Evolutionary conservation across 2,113 vertebrate genomes (phyloP), one percentile per base, ranked within the genome.

Genomic region (Carlito syrichta): DNA sequence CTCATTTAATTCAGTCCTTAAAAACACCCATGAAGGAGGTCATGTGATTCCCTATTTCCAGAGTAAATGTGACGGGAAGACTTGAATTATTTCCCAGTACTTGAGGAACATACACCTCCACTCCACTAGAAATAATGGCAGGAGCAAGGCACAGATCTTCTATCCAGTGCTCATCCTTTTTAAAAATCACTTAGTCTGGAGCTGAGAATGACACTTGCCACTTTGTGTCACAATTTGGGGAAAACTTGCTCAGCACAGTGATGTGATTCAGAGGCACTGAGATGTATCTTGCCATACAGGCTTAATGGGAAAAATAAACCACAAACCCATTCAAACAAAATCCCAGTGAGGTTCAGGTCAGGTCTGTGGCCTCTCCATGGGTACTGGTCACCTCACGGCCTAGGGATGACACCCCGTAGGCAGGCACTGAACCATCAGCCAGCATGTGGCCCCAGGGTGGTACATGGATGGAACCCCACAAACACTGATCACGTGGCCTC

Each of bases 291-390:
- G 23, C 4, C 2, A 3, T 32, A 7, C 23, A 23, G 60, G 3
- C 8, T 66, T 20, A n/a, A 14, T 23, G 27, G 35, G 32, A 11
- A 66, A 25, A 48, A 25, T 30, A 14, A 25, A 25, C 16, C 8
- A 8, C 48, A 9, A 27, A 13, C 19, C 23, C 32, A 38, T 14
- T n/a, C 1, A 58, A 23, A 32, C 52, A 40, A 60, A 50, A 71
- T 19, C 40, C 43, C 38, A n/a, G 48, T 20, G 52, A n/a, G 1
- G 25, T 16, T n/a, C 2, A 25, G 60, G 48, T 5, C 0, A 5
- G 50, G 2, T 6, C 32, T 2, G 3, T 14, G 40, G 1, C 17
- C 11, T 0, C 5, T 6, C 0, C n/a, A 3, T 1, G 12, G 48
- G 23, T 11, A 50, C 27, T 25, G 5, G 58, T 38, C 50, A 13